Base-by-base conservation (phyloP, 2,888 invertebrate genomes). In the Colostygia pectinataria region DNA sequence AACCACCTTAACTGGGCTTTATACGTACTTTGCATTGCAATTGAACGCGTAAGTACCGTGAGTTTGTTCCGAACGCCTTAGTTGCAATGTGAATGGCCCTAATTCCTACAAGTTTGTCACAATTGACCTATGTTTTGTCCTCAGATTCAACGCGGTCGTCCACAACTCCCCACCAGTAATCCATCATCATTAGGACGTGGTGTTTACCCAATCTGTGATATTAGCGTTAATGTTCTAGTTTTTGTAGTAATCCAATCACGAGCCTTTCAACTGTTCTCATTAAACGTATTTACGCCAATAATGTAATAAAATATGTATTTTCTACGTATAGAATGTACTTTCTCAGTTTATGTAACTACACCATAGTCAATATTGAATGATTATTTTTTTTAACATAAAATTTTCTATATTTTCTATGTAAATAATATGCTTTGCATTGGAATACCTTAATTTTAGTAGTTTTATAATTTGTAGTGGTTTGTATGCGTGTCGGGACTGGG, bases 111-210 rank as follows among this genome's bases (percentile, higher is more conserved):
- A 23, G 33, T 38, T 29, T 4, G 23, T 42, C 20, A 20, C 20
- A 39, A 43, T 15, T 53, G 33, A 51, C 53, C 53, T 59, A 48
- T 55, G 52, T 71, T 73, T 71, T 74, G 55, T 65, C 66, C 55
- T 65, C 85, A 90, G 91, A 67, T 91, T 91, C 82, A 89, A 90
- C 79, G 91, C 91, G 34, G 74, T 90, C 58, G 90, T 90, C 39
- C 89, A 88, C 80, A 89, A 90, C 80, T 71, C 88, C 24, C 87
- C 89, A 45, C 89, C 89, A 44, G 85, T 87, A 59, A 84, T 86
- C 75, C 86, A 87, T 75, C 87, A 89, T 67, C 89, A 90, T 84
- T 90, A 87, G 59, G 61, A 55, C 64, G 61, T 65, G 57, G 55
- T 55, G 61, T 66, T 65, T 71, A 66, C 66, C 63, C 66, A 74